A percentile compares a stretch with the other conserved stretches of the same genome.
phyloP scores from a whole-genome alignment of 1,140 invertebrate genomes.

The Orchesella cincta region DNA sequence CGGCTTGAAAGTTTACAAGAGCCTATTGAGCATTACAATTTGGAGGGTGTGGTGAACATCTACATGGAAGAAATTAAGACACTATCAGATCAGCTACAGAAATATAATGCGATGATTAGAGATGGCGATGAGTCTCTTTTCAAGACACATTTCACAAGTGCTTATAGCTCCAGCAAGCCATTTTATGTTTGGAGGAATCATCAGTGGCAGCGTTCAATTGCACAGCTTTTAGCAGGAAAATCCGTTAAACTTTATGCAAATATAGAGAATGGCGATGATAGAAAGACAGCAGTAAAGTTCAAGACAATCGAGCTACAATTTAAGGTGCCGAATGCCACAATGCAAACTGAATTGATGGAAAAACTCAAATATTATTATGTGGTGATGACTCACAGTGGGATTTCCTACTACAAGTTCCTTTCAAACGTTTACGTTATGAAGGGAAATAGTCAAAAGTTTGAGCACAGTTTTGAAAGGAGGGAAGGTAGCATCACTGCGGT shows the following conservation, averaged over 20 bases:
- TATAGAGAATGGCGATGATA: background rate
- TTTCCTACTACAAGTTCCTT: too few species aligned
- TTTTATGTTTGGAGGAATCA: background rate
- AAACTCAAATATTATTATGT: too few species aligned
- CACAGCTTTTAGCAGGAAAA: background rate
- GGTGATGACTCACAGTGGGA: too few species aligned
- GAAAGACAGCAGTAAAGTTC: background rate
- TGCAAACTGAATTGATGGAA: too few species aligned
- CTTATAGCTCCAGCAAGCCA: background rate
- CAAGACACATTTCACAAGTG: background rate
- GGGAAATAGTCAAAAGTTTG: too few species aligned
- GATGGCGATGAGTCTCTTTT: background rate
- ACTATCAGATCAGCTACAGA: background rate
- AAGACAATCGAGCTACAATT: background rate
- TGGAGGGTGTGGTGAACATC: background rate
- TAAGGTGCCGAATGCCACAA: too few species aligned
- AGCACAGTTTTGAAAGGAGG: too few species aligned
- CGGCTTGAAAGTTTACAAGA: too few species aligned
- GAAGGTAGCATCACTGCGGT: too few species aligned
- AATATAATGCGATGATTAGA: background rate
- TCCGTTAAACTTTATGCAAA: background rate
- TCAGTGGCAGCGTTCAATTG: background rate
- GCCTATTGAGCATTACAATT: background rate
- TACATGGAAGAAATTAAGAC: background rate
- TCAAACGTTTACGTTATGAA: too few species aligned